phyloP scores from a whole-genome alignment of 2,888 invertebrate genomes.

The Carterocephalus palaemon region DNA sequence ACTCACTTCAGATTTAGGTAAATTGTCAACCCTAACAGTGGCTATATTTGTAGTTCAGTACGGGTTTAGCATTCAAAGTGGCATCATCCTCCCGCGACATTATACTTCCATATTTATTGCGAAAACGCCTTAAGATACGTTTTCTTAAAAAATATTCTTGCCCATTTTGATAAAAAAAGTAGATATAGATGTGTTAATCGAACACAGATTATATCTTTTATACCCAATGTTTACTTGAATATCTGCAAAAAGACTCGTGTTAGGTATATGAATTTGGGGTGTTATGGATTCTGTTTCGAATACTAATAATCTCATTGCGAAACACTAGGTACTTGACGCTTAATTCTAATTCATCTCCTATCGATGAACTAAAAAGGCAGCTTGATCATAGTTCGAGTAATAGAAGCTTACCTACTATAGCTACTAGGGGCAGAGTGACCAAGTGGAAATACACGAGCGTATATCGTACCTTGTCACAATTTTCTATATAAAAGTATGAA shows the following conservation, averaged over 20 bases:
- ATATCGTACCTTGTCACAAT: too few relatives aligned
- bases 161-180: slow-evolving; percentile 31
- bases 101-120: slow-evolving; percentile 74
- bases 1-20: background rate
- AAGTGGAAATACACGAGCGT: too few relatives aligned
- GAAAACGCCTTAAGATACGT: slow-evolving; percentile 61
- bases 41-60: slow-evolving; percentile 69
- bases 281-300: too few relatives aligned
- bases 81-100: slow-evolving; percentile 66
- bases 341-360: too few relatives aligned
- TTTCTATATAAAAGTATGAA: background rate
- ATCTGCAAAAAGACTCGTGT: too few relatives aligned
- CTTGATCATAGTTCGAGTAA: too few relatives aligned
- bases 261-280: too few relatives aligned
- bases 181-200: slow-evolving; percentile 14
- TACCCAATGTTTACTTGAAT: slow-evolving; percentile 14
- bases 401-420: too few relatives aligned
- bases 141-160: slow-evolving; percentile 36
- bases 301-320: too few relatives aligned
- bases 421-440: too few relatives aligned
- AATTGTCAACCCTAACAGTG: slow-evolving; percentile 27
- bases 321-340: too few relatives aligned
- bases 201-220: slow-evolving; percentile 18
- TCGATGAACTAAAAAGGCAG: too few relatives aligned
- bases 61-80: slow-evolving; percentile 74